A percentile compares a stretch with the other conserved stretches of the same genome.
Evolutionary conservation across 2,888 invertebrate species (phyloP).

Genomic region (Drosophila yooni): DNA sequence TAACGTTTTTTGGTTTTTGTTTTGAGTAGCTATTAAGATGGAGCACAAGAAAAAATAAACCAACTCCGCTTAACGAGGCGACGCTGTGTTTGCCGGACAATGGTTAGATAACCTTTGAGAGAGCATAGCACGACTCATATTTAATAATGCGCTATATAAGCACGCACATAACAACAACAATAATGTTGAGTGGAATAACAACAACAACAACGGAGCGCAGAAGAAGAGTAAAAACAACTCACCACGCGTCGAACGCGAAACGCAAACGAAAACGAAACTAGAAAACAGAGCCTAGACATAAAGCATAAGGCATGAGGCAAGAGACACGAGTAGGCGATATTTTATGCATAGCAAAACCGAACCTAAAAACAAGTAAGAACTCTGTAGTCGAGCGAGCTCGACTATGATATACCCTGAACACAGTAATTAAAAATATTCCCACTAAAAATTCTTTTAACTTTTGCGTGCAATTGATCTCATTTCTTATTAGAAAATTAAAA

Average conservation of each 20-base stretch:
- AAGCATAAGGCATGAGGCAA: neutral
- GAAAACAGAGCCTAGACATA: slow-evolving; percentile 12
- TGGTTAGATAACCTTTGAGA: slow-evolving; percentile 76
- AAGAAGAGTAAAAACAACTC: slow-evolving; percentile 39
- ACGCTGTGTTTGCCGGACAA: slow-evolving; percentile 59
- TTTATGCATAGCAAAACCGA: slow-evolving; percentile 4
- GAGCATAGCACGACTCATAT: slow-evolving; percentile 67
- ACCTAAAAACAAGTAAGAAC: slow-evolving; percentile 8
- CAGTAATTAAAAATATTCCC: neutral
- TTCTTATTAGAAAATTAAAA: neutral
- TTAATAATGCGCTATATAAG: slow-evolving; percentile 72
- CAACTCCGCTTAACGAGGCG: neutral
- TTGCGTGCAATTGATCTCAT: neutral
- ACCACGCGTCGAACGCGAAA: slow-evolving; percentile 45
- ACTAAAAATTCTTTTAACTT: neutral
- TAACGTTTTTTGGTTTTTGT: neutral
- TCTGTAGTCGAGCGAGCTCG: neutral
- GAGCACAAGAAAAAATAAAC: neutral
- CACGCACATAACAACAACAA: slow-evolving; percentile 44
- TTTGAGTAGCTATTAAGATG: slow-evolving; percentile 1
- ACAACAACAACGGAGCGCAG: slow-evolving; percentile 8
- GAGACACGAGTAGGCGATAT: neutral
- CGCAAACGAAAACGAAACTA: slow-evolving; percentile 63
- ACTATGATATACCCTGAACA: neutral
- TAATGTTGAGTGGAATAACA: slow-evolving; percentile 23